These are phyloP conservation scores for Molossus alvarezi DNA, from an alignment of 2,797 vertebrate species.

Conservation along the genomic window DNA sequence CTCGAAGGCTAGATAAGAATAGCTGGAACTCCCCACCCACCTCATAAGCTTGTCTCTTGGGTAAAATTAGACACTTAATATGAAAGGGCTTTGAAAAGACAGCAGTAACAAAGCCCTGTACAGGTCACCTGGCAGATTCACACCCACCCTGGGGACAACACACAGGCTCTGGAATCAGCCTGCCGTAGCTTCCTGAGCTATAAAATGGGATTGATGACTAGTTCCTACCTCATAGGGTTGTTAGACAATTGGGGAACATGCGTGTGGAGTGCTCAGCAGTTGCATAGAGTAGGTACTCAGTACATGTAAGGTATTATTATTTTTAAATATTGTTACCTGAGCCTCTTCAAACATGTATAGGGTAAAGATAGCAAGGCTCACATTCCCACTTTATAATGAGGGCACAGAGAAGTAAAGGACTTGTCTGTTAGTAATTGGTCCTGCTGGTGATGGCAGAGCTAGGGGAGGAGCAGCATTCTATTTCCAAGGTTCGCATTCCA, in stretches of 20 bases:
- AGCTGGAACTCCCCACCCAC: constrained; percentile 76
- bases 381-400: not conserved
- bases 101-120: constrained; percentile 15
- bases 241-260: not conserved
- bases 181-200: constrained; percentile 33
- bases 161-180: not conserved
- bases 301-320: not conserved
- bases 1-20: constrained; percentile 77
- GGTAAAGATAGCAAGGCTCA: not conserved
- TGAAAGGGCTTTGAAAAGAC: constrained; percentile 57
- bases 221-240: not conserved
- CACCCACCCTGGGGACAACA: not conserved
- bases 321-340: not conserved
- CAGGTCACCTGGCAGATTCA: not conserved
- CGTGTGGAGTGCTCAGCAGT: not conserved
- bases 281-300: not conserved
- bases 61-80: constrained; percentile 69
- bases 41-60: constrained; percentile 47
- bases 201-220: not conserved
- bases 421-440: not conserved
- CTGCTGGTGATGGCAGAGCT: not conserved
- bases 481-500: constrained; percentile 34
- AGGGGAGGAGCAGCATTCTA: not conserved
- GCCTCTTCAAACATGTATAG: not conserved
- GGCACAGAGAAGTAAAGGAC: not conserved